A percentile compares a stretch with the other conserved stretches of the same genome.
Conservation (phyloP, 2,888 invertebrate genomes). For the Ceriagrion tenellum region DNA sequence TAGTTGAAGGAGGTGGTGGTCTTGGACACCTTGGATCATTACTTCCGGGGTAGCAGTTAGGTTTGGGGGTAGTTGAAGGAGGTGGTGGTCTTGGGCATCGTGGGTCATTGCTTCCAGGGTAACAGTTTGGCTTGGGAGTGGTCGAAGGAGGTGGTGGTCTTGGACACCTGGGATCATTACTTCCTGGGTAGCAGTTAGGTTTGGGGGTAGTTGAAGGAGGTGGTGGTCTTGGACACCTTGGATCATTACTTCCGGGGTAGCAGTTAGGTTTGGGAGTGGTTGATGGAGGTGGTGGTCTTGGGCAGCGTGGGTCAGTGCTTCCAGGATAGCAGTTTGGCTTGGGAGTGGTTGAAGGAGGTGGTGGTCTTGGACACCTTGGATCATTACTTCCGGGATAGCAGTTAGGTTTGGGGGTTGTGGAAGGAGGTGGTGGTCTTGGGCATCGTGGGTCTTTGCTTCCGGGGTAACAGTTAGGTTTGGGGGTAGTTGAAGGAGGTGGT, state of each 20-base stretch:
- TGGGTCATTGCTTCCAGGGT: constrained; percentile 72
- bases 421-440: constrained; percentile 70
- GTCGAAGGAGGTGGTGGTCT: constrained; percentile 69
- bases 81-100: constrained; percentile 71
- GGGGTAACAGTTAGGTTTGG: neutral
- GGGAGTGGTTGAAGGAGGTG: constrained; percentile 72
- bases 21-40: constrained; percentile 71
- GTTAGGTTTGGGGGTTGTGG: constrained; percentile 41
- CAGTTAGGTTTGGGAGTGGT: constrained; percentile 71
- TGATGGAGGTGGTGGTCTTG: constrained; percentile 73
- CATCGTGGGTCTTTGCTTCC: constrained; percentile 70
- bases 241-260: constrained; percentile 74
- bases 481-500: no score
- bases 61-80: constrained; percentile 69
- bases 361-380: constrained; percentile 74
- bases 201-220: constrained; percentile 61
- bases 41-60: constrained; percentile 71
- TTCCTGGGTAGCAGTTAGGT: constrained; percentile 70
- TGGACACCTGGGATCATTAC: constrained; percentile 73
- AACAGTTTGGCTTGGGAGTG: constrained; percentile 42
- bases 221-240: constrained; percentile 71
- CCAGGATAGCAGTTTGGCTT: constrained; percentile 74
- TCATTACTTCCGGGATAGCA: constrained; percentile 76
- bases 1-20: constrained; percentile 65
- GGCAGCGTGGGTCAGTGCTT: constrained; percentile 73